phyloP scores from a whole-genome alignment of 2,113 vertebrate genomes.

The Vulpes lagopus region DNA sequence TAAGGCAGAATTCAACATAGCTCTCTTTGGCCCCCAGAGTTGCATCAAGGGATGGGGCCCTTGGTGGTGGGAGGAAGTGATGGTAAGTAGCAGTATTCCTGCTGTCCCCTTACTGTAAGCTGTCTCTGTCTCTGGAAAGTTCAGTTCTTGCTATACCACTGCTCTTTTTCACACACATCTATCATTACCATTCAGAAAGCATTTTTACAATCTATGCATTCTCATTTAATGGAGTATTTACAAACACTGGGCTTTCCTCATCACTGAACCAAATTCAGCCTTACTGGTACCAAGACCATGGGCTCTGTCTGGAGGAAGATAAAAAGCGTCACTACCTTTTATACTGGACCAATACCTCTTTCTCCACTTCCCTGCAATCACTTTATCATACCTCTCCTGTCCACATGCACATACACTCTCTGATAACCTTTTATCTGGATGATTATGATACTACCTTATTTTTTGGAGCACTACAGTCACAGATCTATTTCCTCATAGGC shows the following conservation, averaged over 20 bases:
- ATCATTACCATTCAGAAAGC: background rate
- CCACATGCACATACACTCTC: too few species aligned
- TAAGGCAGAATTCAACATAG: background rate
- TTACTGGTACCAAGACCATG: background rate
- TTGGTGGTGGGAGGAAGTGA: background rate
- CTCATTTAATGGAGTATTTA: background rate
- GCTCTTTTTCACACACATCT: background rate
- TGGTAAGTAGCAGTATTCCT: background rate
- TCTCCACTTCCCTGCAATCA: background rate
- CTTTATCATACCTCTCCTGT: background rate
- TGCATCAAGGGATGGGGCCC: background rate
- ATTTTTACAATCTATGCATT: background rate
- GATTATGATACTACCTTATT: background rate
- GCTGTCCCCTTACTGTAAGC: background rate
- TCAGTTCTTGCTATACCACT: background rate
- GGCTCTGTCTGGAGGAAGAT: background rate
- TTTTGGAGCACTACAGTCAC: background rate
- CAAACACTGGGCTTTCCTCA: background rate
- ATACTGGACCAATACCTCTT: background rate
- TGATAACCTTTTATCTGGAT: background rate
- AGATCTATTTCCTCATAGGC: background rate
- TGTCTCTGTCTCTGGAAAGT: background rate
- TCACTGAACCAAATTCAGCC: constrained; percentile 6
- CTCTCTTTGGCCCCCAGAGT: background rate
- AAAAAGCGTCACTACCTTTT: background rate